Evolutionary conservation across 2,113 vertebrate genomes (phyloP), one percentile per base, ranked within the genome.

Genomic region (Aptenodytes forsteri): DNA sequence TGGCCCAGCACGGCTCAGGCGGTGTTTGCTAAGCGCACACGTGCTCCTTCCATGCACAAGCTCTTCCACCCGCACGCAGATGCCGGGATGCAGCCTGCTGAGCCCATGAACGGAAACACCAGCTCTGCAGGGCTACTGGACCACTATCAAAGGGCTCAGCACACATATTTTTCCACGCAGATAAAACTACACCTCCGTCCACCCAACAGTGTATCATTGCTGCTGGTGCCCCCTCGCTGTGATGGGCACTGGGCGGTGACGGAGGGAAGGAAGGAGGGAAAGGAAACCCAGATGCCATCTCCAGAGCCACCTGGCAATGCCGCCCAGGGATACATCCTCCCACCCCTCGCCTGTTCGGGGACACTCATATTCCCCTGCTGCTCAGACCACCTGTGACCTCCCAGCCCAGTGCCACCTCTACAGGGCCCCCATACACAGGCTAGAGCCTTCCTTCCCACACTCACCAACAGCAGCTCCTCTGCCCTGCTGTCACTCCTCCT

Each of bases 181-280:
- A 81, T 92, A 46, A 64, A 83, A 77, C 38, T 38, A 36, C 47
- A 44, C 38, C 62, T 79, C 76, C 56, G 26, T 21, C 46, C 16
- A 7, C 46, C 55, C 2, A 1, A 58, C 19, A 18, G 36, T 0
- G 0, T 19, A 12, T 34, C 4, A 1, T 4, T 38, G 66, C 47
- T 80, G 62, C 58, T 30, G 34, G 52, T 58, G 46, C 10, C 20
- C 59, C 26, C 58, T 62, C 1, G 0, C 91, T 79, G 77, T 49
- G 55, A 49, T 0, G 0, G 50, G 55, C 5, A 0, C 56, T 40
- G 89, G 11, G 30, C 46, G 40, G 44, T 18, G 54, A 34, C 0
- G 4, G 44, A 70, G 15, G 38, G 69, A 83, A 38, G 58, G 52
- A 79, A 52, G 44, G 44, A 70, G 50, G 49, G 87, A n/a, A 70